Percentiles rank a stretch among this genome's conserved stretches.
Conservation (phyloP, 2,888 invertebrate species). For the Philonicus albiceps region DNA sequence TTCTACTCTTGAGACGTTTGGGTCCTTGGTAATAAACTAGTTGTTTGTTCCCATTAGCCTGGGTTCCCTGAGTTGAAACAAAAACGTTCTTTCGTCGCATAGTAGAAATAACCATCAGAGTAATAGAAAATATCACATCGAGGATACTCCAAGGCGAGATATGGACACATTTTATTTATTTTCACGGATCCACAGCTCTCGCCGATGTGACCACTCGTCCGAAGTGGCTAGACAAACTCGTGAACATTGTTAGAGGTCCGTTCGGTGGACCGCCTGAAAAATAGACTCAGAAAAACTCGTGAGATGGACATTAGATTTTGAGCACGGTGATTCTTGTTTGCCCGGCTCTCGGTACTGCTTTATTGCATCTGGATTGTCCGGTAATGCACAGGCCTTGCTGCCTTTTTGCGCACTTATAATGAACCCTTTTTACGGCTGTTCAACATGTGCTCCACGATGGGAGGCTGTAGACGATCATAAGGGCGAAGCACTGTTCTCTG, state of each 20-base stretch:
- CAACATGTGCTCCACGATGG: background rate
- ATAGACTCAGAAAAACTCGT: constrained; percentile 22
- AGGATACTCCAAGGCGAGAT: background rate
- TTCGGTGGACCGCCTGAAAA: background rate
- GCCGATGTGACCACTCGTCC: background rate
- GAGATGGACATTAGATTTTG: constrained; percentile 39
- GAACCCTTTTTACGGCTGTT: constrained; percentile 18
- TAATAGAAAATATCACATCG: constrained; percentile 3
- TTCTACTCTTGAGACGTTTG: background rate
- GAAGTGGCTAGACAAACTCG: background rate
- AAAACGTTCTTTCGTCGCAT: background rate
- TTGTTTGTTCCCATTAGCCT: background rate
- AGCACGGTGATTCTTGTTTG: constrained; percentile 24
- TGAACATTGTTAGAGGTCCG: background rate
- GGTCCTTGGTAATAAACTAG: background rate
- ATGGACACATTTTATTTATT: constrained; percentile 26
- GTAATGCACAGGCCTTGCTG: constrained; percentile 16
- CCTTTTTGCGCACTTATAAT: constrained; percentile 13
- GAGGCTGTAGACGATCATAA: background rate
- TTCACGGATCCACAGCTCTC: background rate
- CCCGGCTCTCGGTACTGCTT: background rate
- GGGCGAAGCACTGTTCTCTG: background rate
- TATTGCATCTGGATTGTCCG: constrained; percentile 36
- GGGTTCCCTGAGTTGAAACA: background rate
- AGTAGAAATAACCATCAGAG: background rate